These are phyloP conservation scores for Fulmarus glacialis DNA, from an alignment of 2,113 vertebrate species.

Conservation along the genomic window DNA sequence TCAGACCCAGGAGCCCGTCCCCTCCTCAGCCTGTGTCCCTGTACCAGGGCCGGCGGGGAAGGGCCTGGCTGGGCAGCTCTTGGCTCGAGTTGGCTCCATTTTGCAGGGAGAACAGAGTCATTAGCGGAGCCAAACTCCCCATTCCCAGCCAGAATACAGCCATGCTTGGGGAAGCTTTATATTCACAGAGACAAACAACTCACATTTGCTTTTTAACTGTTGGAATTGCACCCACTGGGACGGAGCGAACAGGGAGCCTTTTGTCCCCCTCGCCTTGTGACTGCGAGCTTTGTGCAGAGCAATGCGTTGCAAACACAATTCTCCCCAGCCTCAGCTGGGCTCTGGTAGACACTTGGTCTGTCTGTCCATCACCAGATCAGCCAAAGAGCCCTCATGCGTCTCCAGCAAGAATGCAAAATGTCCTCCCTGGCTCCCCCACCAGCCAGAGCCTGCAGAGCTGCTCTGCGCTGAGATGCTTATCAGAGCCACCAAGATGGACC, in stretches of 20 bases:
- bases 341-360: constrained; percentile 43
- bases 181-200: constrained; percentile 50
- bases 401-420: constrained; percentile 4
- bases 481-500: not conserved
- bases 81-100: not conserved
- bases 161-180: constrained; percentile 28
- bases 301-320: constrained; percentile 58
- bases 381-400: not conserved
- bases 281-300: constrained; percentile 49
- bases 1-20: not conserved
- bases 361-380: constrained; percentile 28
- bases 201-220: constrained; percentile 31
- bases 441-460: not conserved
- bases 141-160: constrained; percentile 31
- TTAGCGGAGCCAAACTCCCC: constrained; percentile 22
- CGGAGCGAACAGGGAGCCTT: constrained; percentile 57
- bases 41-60: rapidly evolving
- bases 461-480: not conserved
- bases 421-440: not conserved
- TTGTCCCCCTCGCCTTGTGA: constrained; percentile 61
- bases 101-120: not conserved
- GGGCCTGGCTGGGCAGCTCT: not conserved
- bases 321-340: constrained; percentile 46
- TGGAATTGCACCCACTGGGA: constrained; percentile 51
- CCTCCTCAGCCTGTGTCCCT: not conserved